Evolutionary conservation across 2,888 invertebrate species (phyloP).

Genomic region (Hypena proboscidalis): DNA sequence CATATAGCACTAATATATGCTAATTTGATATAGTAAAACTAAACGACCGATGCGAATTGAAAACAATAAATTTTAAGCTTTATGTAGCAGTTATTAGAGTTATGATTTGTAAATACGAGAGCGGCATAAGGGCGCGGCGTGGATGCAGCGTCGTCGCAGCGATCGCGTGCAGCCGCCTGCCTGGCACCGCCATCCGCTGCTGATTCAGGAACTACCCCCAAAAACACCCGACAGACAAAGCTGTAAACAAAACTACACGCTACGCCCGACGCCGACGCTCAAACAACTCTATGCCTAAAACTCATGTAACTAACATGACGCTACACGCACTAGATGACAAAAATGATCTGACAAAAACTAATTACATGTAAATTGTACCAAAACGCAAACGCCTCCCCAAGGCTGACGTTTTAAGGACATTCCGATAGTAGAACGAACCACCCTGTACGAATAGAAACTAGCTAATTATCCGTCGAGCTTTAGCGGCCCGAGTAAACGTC

Average conservation of each 20-base stretch:
- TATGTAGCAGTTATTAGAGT: slow-evolving; percentile 55
- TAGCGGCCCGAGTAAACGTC: slow-evolving; percentile 74
- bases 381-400: slow-evolving; percentile 46
- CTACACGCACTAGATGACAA: slow-evolving; percentile 41
- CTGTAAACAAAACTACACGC: slow-evolving; percentile 69
- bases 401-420: slow-evolving; percentile 68
- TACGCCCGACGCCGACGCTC: slow-evolving; percentile 30
- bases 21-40: slow-evolving; percentile 54
- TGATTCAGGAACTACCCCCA: slow-evolving; percentile 71
- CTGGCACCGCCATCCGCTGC: slow-evolving; percentile 83
- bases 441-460: slow-evolving; percentile 80
- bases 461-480: slow-evolving; percentile 83
- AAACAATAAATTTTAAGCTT: slow-evolving; percentile 57
- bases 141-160: slow-evolving; percentile 64
- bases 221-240: slow-evolving; percentile 58
- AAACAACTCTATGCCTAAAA: slow-evolving; percentile 46
- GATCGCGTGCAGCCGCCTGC: slow-evolving; percentile 77
- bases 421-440: slow-evolving; percentile 59
- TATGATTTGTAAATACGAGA: slow-evolving; percentile 58
- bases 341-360: slow-evolving; percentile 51
- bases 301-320: slow-evolving; percentile 53
- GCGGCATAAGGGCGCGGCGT: slow-evolving; percentile 42
- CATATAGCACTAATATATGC: slow-evolving; percentile 45
- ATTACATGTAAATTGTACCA: slow-evolving; percentile 47
- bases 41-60: slow-evolving; percentile 46